phyloP scores from a whole-genome alignment of 35 echinoderm and acorn worm species.

The Amphiura filiformis region DNA sequence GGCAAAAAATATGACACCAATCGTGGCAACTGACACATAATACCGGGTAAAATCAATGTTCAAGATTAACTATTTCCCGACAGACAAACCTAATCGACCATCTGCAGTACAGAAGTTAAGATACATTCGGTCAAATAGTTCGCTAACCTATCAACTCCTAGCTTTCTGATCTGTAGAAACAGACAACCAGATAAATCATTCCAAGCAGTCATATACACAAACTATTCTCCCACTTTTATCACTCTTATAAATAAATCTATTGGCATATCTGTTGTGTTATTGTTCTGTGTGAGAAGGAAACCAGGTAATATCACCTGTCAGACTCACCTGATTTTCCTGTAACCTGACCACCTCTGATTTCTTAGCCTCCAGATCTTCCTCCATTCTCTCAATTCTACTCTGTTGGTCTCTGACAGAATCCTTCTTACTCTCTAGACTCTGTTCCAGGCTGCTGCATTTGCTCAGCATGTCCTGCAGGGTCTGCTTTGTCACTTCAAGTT shows the following conservation, averaged over 20 bases:
- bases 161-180: no score
- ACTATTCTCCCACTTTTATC: no score
- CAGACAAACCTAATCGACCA: no score
- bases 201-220: no score
- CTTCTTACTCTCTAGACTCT: background rate
- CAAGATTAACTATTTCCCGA: no score
- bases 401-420: background rate
- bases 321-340: background rate
- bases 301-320: background rate
- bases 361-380: background rate
- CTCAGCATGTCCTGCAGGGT: background rate
- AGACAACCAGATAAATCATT: no score
- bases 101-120: no score
- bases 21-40: no score
- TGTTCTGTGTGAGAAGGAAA: background rate
- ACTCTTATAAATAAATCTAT: background rate
- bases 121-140: no score
- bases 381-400: background rate
- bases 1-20: no score
- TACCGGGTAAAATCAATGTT: no score
- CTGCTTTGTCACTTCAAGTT: background rate
- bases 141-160: no score
- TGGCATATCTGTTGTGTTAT: background rate
- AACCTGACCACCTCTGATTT: background rate
- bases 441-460: background rate